Conservation (phyloP, 2,888 invertebrate genomes). For the Eledone cirrhosa region DNA sequence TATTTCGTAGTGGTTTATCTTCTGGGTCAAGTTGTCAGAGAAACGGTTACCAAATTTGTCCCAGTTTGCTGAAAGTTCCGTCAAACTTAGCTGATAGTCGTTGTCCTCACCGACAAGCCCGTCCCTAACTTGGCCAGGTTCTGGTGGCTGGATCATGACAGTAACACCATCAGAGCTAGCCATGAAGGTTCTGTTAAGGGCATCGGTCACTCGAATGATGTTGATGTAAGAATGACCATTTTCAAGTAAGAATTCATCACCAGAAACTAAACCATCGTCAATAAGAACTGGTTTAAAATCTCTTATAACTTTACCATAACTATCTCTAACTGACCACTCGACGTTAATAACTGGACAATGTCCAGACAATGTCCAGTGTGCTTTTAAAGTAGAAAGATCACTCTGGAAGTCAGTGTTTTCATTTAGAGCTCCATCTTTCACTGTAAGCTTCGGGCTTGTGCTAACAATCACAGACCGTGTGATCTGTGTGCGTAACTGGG, state of each 20-base stretch:
- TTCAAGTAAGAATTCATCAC: constrained; percentile 34
- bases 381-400: constrained; percentile 30
- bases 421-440: constrained; percentile 21
- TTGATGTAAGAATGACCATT: constrained; percentile 34
- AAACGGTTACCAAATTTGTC: constrained; percentile 36
- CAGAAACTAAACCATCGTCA: constrained; percentile 22
- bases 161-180: constrained; percentile 38
- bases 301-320: constrained; percentile 25
- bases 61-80: constrained; percentile 40
- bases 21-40: constrained; percentile 33
- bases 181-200: constrained; percentile 34
- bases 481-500: constrained; percentile 13
- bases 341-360: constrained; percentile 21
- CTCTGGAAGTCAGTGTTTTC: constrained; percentile 31
- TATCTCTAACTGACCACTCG: constrained; percentile 28
- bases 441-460: constrained; percentile 18
- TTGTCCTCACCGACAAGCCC: constrained; percentile 35
- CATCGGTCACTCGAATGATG: constrained; percentile 34
- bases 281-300: constrained; percentile 11
- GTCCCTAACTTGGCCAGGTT: constrained; percentile 36
- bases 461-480: constrained; percentile 20
- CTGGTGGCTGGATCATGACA: constrained; percentile 35
- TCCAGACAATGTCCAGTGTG: constrained; percentile 25
- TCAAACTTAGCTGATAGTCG: constrained; percentile 35
- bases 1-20: constrained; percentile 36